Percentiles rank a stretch among this genome's conserved stretches.
phyloP scores from a whole-genome alignment of 1,140 invertebrate genomes.

The Papilio xuthus region DNA sequence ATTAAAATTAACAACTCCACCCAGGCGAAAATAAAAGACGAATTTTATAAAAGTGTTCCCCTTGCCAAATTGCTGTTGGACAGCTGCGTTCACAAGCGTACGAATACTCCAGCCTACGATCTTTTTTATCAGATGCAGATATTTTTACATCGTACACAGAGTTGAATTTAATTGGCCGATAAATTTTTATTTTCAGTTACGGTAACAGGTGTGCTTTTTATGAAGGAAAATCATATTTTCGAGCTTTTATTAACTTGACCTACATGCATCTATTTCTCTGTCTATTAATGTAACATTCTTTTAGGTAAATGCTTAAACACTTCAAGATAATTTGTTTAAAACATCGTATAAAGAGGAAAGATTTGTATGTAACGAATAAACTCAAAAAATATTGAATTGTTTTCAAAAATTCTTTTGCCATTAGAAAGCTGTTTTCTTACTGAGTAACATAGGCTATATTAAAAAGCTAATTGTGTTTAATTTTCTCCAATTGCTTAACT shows the following conservation, averaged over 20 bases:
- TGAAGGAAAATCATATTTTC: conserved; percentile 11
- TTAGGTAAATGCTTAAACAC: not conserved
- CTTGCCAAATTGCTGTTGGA: conserved; percentile 70
- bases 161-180: conserved; percentile 23
- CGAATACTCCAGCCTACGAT: conserved; percentile 36
- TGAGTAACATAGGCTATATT: too few relatives aligned
- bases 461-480: too few relatives aligned
- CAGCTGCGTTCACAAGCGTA: conserved; percentile 58
- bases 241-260: conserved; percentile 3
- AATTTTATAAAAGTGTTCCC: conserved; percentile 67
- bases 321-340: not conserved
- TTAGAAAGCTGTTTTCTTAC: too few relatives aligned
- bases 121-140: conserved; percentile 44
- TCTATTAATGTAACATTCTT: not conserved
- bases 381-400: too few relatives aligned
- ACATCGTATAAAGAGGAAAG: not conserved
- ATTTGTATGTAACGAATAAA: too few relatives aligned
- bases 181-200: conserved; percentile 18
- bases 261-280: not conserved
- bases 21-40: conserved; percentile 67
- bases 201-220: conserved; percentile 2
- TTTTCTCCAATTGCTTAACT: too few relatives aligned
- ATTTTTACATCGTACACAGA: conserved; percentile 5
- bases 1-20: conserved; percentile 73
- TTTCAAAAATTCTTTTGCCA: too few relatives aligned